These are phyloP conservation scores for Sinella curviseta DNA, from an alignment of 1,140 invertebrate genomes.

Conservation along the genomic window DNA sequence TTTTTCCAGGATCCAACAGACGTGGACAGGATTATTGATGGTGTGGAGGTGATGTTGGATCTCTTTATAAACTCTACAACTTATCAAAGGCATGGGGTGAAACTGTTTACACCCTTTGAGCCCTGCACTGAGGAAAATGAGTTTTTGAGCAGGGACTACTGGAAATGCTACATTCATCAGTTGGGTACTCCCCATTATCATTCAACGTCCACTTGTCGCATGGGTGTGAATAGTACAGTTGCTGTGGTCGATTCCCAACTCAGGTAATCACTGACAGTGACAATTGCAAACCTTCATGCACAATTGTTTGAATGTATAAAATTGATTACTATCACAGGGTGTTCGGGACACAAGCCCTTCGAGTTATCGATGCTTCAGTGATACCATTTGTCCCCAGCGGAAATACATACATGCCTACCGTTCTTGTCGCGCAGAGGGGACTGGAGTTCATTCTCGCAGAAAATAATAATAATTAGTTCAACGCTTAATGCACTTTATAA, in stretches of 20 bases:
- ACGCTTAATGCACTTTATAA: too few relatives aligned
- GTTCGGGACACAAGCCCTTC: constrained; percentile 51
- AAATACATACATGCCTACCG: constrained; percentile 52
- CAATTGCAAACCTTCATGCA: not conserved
- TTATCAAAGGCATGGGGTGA: constrained; percentile 51
- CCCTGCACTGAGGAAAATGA: constrained; percentile 46
- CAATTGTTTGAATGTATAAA: too few relatives aligned
- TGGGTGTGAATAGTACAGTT: constrained; percentile 57
- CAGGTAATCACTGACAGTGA: constrained; percentile 15
- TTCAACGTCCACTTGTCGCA: constrained; percentile 64
- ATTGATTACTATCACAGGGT: constrained; percentile 39
- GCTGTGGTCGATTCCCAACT: constrained; percentile 56
- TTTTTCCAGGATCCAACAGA: constrained; percentile 53
- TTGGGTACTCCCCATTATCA: constrained; percentile 59
- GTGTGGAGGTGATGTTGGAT: constrained; percentile 42
- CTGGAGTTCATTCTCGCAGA: constrained; percentile 36
- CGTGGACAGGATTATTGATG: constrained; percentile 50
- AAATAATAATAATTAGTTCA: not conserved
- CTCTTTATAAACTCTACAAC: constrained; percentile 48
- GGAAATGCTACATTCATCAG: constrained; percentile 51
- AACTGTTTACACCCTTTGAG: constrained; percentile 46
- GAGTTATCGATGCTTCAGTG: constrained; percentile 53
- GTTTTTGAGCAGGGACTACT: constrained; percentile 50
- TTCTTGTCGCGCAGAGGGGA: constrained; percentile 52
- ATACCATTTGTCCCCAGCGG: constrained; percentile 53